phyloP scores from a whole-genome alignment of 2,888 invertebrate genomes.

The Drosophila tripunctata region DNA sequence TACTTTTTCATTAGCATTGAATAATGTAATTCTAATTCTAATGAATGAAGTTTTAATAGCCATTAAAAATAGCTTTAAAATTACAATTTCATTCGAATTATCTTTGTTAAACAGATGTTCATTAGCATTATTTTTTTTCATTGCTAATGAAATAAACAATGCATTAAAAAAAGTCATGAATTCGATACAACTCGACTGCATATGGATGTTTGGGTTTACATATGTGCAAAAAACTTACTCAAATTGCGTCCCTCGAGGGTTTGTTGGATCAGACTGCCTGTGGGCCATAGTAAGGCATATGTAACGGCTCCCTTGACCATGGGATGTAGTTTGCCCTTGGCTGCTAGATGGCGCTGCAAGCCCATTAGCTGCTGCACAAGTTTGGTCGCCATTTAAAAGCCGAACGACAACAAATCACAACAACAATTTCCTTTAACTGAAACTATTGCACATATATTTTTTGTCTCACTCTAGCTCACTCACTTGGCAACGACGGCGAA shows the following conservation, averaged over 20 bases:
- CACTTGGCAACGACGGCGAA: slow-evolving; percentile 1
- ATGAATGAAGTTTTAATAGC: too few relatives aligned
- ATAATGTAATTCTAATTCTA: too few relatives aligned
- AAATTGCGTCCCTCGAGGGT: slow-evolving; percentile 87
- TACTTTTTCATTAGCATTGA: too few relatives aligned
- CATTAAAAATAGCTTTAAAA: too few relatives aligned
- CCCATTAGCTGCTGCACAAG: slow-evolving; percentile 32
- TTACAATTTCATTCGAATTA: too few relatives aligned
- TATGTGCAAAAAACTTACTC: too few relatives aligned
- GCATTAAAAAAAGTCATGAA: background rate
- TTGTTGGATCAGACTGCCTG: slow-evolving; percentile 90
- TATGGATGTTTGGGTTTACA: too few relatives aligned
- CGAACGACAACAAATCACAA: slow-evolving; percentile 1
- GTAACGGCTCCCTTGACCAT: slow-evolving; percentile 87
- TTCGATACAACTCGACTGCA: background rate
- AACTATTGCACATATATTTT: slow-evolving; percentile 1
- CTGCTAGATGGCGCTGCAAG: slow-evolving; percentile 49
- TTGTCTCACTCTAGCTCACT: background rate
- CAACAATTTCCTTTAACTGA: slow-evolving; percentile 7
- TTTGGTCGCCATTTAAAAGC: slow-evolving; percentile 37
- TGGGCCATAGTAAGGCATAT: slow-evolving; percentile 89
- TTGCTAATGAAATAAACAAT: too few relatives aligned
- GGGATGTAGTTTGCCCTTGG: slow-evolving; percentile 74
- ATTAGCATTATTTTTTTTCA: too few relatives aligned
- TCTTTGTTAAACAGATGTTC: too few relatives aligned